Conservation (phyloP, 2,888 invertebrate genomes). For the Chesias legatella region DNA sequence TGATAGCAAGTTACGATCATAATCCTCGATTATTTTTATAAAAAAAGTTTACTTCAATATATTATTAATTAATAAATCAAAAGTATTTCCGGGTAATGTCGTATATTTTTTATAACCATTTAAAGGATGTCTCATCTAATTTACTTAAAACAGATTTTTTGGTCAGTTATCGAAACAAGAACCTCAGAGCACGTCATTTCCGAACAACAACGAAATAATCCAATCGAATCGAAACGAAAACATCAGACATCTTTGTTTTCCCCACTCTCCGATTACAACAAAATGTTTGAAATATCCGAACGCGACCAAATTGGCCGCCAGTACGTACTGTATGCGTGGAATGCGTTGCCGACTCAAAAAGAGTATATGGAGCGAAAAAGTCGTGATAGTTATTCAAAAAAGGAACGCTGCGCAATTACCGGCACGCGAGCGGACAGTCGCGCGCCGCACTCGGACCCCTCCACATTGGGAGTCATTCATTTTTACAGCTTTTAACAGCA, state of each 20-base stretch:
- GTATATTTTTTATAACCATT: too few species aligned
- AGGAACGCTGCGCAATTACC: conserved; percentile 75
- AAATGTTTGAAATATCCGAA: conserved; percentile 70
- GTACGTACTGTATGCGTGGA: conserved; percentile 67
- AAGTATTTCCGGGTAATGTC: too few species aligned
- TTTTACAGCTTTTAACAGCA: conserved; percentile 26
- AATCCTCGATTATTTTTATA: too few species aligned
- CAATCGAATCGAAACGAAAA: neutral
- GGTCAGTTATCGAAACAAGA: too few species aligned
- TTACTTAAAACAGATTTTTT: too few species aligned
- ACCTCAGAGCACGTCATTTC: too few species aligned
- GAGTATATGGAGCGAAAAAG: conserved; percentile 75
- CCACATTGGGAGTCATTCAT: conserved; percentile 44
- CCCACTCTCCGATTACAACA: conserved; percentile 15
- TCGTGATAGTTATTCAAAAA: conserved; percentile 79
- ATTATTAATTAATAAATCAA: too few species aligned
- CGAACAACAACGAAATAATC: too few species aligned
- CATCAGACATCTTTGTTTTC: conserved; percentile 7
- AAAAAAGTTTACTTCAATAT: too few species aligned
- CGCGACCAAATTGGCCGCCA: conserved; percentile 61
- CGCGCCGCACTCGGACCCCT: conserved; percentile 59
- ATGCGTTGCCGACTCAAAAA: conserved; percentile 57
- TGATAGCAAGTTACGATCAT: too few species aligned
- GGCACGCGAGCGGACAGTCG: conserved; percentile 77
- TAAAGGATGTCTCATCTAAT: too few species aligned